These are phyloP conservation scores for Austrolebias charrua DNA, from an alignment of 2,797 vertebrate genomes.

Conservation along the genomic window DNA sequence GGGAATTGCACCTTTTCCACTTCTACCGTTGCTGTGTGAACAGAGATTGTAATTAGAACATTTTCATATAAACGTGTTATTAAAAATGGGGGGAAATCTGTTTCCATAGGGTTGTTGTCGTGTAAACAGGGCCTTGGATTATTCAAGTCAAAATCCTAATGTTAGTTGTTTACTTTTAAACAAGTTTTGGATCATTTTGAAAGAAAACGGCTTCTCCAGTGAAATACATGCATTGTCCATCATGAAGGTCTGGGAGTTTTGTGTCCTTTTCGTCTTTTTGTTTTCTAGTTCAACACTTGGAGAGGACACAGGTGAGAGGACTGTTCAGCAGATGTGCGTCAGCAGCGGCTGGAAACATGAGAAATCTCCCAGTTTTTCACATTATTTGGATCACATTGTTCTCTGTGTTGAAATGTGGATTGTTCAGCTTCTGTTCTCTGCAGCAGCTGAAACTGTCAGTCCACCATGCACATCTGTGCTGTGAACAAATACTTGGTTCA, in stretches of 20 bases:
- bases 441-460: constrained; percentile 20
- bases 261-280: constrained; percentile 22
- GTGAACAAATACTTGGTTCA: constrained; percentile 15
- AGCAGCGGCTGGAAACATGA: background rate
- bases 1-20: no score
- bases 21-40: background rate
- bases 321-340: constrained; percentile 10
- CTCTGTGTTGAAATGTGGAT: constrained; percentile 36
- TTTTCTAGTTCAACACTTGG: constrained; percentile 7
- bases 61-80: no score
- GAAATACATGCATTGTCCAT: background rate
- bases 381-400: constrained; percentile 28
- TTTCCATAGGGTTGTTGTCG: no score
- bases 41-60: background rate
- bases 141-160: no score
- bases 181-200: constrained; percentile 28
- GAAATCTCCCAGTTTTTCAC: background rate
- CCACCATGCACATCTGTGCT: constrained; percentile 19
- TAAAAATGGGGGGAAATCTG: no score
- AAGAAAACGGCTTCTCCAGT: constrained; percentile 17
- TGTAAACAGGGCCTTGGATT: background rate
- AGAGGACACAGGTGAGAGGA: constrained; percentile 71
- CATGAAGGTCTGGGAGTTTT: constrained; percentile 33
- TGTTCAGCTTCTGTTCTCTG: constrained; percentile 32
- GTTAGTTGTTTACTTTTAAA: constrained; percentile 4